These are phyloP conservation scores for Hyposoter dolosus DNA, from an alignment of 2,888 invertebrate species.

Conservation along the genomic window DNA sequence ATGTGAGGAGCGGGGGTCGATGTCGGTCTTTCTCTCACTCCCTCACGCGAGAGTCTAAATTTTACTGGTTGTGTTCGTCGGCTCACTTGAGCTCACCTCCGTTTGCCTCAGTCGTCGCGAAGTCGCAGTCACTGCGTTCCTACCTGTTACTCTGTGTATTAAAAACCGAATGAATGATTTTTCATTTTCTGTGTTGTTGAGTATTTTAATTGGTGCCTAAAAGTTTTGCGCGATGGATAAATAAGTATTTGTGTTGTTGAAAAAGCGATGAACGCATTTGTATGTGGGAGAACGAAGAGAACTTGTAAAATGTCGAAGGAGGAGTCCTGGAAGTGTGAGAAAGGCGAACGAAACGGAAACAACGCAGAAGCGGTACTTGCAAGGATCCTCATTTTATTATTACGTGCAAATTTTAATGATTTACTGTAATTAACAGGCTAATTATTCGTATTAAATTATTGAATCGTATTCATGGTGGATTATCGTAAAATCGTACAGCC, in stretches of 20 bases:
- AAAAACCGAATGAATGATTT: background rate
- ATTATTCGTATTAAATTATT: background rate
- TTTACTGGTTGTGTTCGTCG: slow-evolving; percentile 46
- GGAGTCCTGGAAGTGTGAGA: slow-evolving; percentile 61
- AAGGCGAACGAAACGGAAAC: slow-evolving; percentile 65
- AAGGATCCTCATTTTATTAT: slow-evolving; percentile 28
- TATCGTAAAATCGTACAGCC: background rate
- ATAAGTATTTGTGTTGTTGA: slow-evolving; percentile 1
- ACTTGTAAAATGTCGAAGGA: slow-evolving; percentile 54
- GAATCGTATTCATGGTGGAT: background rate
- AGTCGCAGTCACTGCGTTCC: slow-evolving; percentile 27
- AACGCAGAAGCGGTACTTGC: slow-evolving; percentile 62
- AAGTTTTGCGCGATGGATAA: slow-evolving; percentile 55
- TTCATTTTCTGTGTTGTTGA: background rate
- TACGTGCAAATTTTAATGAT: slow-evolving; percentile 6
- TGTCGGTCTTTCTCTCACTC: slow-evolving; percentile 19
- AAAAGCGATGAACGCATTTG: slow-evolving; percentile 37
- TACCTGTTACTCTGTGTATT: background rate
- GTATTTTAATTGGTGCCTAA: background rate
- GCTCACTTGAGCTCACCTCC: slow-evolving; percentile 49
- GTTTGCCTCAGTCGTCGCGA: slow-evolving; percentile 59
- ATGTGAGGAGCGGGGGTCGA: slow-evolving; percentile 4
- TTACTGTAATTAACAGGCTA: background rate
- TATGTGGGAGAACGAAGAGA: slow-evolving; percentile 39
- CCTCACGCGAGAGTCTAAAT: slow-evolving; percentile 37